phyloP scores from a whole-genome alignment of 1,140 invertebrate genomes.

The Spodoptera frugiperda region DNA sequence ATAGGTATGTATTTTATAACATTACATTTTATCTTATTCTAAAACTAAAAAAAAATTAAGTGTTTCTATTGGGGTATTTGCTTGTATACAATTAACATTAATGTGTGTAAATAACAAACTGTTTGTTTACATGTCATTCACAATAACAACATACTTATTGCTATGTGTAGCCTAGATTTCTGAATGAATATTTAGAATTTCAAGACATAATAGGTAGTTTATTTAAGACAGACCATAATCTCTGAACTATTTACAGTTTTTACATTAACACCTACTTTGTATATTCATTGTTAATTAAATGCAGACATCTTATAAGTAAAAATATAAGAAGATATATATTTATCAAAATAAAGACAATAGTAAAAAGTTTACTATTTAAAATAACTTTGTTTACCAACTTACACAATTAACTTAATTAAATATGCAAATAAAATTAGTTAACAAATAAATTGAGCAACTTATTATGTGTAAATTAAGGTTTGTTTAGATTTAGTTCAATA shows the following conservation, averaged over 20 bases:
- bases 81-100: not conserved
- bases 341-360: not conserved
- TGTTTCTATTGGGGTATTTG: no score
- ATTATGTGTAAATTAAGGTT: slow-evolving; percentile 23
- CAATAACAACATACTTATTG: not conserved
- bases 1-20: slow-evolving; percentile 88
- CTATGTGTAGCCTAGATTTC: no score
- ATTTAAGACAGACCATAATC: no score
- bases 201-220: no score
- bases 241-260: no score
- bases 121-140: not conserved
- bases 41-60: not conserved
- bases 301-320: no score
- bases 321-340: no score
- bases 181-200: no score
- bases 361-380: not conserved
- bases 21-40: not conserved
- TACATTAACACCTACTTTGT: no score
- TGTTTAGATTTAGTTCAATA: slow-evolving; percentile 3
- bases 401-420: not conserved
- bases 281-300: no score
- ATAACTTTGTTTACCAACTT: not conserved
- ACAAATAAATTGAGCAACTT: slow-evolving; percentile 24
- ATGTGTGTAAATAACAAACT: not conserved
- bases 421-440: not conserved